Evolutionary conservation across 2,888 invertebrate genomes (phyloP).

Genomic region (Acronicta alni): DNA sequence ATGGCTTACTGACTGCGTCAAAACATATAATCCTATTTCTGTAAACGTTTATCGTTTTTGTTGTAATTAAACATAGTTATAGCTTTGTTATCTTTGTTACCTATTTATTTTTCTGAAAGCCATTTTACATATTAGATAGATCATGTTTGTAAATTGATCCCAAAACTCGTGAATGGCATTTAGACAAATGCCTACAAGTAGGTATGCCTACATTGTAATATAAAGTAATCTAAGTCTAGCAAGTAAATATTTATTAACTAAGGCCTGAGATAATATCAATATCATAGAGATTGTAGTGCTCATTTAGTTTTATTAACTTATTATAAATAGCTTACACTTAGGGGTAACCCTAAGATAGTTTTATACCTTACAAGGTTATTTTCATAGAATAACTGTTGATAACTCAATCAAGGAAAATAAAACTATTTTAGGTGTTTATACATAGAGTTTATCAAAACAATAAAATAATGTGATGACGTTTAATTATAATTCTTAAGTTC

Average conservation of each 20-base stretch:
- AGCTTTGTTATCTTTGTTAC: constrained; percentile 28
- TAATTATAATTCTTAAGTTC: no score
- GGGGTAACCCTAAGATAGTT: constrained; percentile 49
- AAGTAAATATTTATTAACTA: constrained; percentile 41
- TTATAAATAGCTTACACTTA: constrained; percentile 42
- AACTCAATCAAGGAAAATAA: constrained; percentile 1
- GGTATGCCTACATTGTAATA: constrained; percentile 37
- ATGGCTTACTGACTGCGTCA: constrained; percentile 27
- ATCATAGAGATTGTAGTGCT: constrained; percentile 59
- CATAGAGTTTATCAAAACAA: no score
- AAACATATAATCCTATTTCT: constrained; percentile 9
- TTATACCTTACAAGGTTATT: constrained; percentile 41
- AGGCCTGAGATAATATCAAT: constrained; percentile 49
- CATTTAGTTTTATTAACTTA: constrained; percentile 58
- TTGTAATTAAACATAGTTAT: constrained; percentile 10
- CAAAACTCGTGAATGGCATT: constrained; percentile 52
- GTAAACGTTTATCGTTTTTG: constrained; percentile 17
- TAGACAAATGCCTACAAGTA: constrained; percentile 43
- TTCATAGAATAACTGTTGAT: background rate
- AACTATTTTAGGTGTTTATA: no score
- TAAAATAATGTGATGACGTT: no score
- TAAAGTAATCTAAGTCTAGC: constrained; percentile 43
- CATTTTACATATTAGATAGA: constrained; percentile 33
- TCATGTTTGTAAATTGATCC: constrained; percentile 34
- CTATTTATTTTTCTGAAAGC: constrained; percentile 38